Percentiles rank a stretch among this genome's conserved stretches.
Conservation (phyloP, 1,140 invertebrate genomes). For the Mizuhopecten yessoensis region DNA sequence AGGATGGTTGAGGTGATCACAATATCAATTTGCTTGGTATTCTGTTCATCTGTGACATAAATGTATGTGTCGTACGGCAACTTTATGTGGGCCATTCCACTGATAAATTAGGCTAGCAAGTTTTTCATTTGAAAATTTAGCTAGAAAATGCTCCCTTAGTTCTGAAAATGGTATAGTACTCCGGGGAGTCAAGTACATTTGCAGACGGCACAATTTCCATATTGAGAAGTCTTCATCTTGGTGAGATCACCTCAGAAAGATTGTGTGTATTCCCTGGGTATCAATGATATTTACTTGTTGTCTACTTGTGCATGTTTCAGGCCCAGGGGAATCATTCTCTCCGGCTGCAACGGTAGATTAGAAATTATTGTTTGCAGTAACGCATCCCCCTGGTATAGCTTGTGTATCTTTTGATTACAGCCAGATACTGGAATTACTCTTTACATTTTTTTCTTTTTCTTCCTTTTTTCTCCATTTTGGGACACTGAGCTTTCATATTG, state of each 20-base stretch:
- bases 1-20: background rate
- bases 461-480: constrained; percentile 22
- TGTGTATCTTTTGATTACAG: constrained; percentile 28
- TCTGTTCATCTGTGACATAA: constrained; percentile 33
- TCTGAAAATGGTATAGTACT: constrained; percentile 34
- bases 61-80: constrained; percentile 30
- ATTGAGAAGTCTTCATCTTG: constrained; percentile 38
- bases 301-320: constrained; percentile 30
- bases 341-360: constrained; percentile 8
- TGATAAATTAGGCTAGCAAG: constrained; percentile 19
- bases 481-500: background rate
- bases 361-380: constrained; percentile 28
- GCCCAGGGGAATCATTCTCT: background rate
- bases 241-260: constrained; percentile 25
- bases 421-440: constrained; percentile 20
- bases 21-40: background rate
- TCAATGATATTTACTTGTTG: constrained; percentile 28
- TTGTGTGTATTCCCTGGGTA: constrained; percentile 9
- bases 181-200: constrained; percentile 1
- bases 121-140: constrained; percentile 36
- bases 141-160: constrained; percentile 26
- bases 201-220: constrained; percentile 29
- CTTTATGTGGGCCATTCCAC: constrained; percentile 16
- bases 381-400: background rate
- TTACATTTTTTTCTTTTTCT: constrained; percentile 15